A percentile compares a stretch with the other conserved stretches of the same genome.
phyloP scores from a whole-genome alignment of 2,797 vertebrate genomes.

The Sebastes nivosus region DNA sequence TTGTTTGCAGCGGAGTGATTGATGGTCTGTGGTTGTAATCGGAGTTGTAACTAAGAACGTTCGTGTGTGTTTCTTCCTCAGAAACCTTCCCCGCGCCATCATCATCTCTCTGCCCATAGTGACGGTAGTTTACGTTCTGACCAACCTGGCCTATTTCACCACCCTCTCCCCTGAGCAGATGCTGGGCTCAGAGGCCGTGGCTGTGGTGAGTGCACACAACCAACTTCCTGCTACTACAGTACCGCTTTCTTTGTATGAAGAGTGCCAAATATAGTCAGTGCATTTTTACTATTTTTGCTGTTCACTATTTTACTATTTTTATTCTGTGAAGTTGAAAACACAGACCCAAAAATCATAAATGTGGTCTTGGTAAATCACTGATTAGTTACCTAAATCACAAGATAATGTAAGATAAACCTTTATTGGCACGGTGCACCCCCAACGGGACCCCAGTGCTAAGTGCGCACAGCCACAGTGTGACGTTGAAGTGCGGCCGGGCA shows the following conservation, averaged over 20 bases:
- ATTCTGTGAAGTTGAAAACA: background rate
- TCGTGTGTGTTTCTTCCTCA: constrained; percentile 51
- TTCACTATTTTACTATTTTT: background rate
- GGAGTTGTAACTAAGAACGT: background rate
- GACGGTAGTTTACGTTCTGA: constrained; percentile 94
- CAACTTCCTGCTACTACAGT: background rate
- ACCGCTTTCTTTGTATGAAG: background rate
- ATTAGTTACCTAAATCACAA: background rate
- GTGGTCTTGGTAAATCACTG: background rate
- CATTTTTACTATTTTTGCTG: background rate
- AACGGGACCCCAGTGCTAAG: too few species aligned
- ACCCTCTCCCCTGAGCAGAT: constrained; percentile 89
- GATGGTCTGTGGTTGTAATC: background rate
- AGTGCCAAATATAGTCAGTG: background rate
- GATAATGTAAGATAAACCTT: background rate
- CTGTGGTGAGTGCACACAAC: constrained; percentile 85
- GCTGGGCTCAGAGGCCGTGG: constrained; percentile 91
- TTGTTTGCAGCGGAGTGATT: background rate
- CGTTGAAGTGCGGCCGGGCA: too few species aligned
- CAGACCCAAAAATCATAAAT: background rate
- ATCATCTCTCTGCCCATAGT: constrained; percentile 97
- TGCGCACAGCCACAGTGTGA: too few species aligned
- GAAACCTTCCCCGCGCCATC: constrained; percentile 96
- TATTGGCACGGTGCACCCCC: too few species aligned
- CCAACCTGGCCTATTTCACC: constrained; percentile 98